phyloP scores from a whole-genome alignment of 1,140 invertebrate genomes.

The Phocides pigmalion region DNA sequence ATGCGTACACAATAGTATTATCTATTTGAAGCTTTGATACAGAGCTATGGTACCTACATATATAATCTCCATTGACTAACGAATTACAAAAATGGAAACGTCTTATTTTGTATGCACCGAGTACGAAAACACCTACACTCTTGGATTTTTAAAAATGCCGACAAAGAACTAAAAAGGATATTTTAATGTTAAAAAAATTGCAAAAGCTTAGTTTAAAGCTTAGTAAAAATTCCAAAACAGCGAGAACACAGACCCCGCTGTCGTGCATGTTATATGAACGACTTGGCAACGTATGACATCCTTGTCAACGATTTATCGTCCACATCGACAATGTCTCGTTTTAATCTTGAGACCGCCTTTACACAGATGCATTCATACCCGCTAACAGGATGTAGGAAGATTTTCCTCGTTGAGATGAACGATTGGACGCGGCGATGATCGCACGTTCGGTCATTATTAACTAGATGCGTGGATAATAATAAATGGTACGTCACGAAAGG shows the following conservation, averaged over 20 bases:
- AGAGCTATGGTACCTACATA: not conserved
- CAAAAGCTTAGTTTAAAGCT: not conserved
- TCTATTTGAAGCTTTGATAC: no score
- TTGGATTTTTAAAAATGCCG: slow-evolving; percentile 5
- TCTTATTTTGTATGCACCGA: slow-evolving; percentile 23
- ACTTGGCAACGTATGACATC: slow-evolving; percentile 12
- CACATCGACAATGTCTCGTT: slow-evolving; percentile 36
- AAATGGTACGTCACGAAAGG: slow-evolving; percentile 37
- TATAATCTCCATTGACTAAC: not conserved
- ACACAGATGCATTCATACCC: slow-evolving; percentile 54
- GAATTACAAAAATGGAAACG: slow-evolving; percentile 10
- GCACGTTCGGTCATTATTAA: slow-evolving; percentile 33
- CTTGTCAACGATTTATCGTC: slow-evolving; percentile 48
- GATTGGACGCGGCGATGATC: slow-evolving; percentile 29
- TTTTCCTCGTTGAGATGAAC: slow-evolving; percentile 60
- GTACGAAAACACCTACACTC: slow-evolving; percentile 4
- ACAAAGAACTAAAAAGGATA: slow-evolving; percentile 11
- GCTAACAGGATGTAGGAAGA: slow-evolving; percentile 66
- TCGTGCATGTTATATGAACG: not conserved
- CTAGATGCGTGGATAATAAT: slow-evolving; percentile 35
- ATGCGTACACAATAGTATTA: no score
- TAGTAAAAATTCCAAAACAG: slow-evolving; percentile 15
- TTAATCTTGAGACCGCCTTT: slow-evolving; percentile 49
- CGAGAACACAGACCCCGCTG: slow-evolving; percentile 3
- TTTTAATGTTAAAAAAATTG: slow-evolving; percentile 6